Percentiles rank a stretch among this genome's conserved stretches.
These are phyloP conservation scores for Rafetus swinhoei DNA, from an alignment of 2,113 vertebrate genomes.

Conservation along the genomic window DNA sequence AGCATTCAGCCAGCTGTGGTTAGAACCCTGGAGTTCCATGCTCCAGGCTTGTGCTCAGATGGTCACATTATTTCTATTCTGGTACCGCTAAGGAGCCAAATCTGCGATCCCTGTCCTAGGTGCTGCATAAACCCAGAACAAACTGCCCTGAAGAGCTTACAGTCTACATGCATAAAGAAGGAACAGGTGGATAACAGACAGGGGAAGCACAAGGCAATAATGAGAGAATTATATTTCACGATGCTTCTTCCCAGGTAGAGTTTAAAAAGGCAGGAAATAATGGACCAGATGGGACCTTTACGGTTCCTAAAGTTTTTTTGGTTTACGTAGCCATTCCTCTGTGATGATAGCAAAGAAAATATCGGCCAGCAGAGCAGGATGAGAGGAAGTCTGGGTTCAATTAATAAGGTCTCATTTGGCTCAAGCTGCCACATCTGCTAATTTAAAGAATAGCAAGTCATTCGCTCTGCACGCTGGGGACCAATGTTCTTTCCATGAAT, in stretches of 20 bases:
- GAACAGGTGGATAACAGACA: neutral
- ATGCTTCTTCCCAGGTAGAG: neutral
- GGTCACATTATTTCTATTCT: neutral
- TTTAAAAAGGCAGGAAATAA: neutral
- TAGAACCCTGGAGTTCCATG: neutral
- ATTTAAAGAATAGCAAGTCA: neutral
- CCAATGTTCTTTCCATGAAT: neutral
- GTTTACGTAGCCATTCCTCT: neutral
- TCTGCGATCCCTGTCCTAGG: neutral
- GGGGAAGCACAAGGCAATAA: neutral
- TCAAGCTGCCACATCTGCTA: neutral
- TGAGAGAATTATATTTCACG: neutral
- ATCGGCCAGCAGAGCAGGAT: neutral
- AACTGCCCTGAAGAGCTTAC: neutral
- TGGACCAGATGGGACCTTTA: neutral
- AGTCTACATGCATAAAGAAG: neutral
- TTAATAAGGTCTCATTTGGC: neutral
- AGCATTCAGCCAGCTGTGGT: neutral
- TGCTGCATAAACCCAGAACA: neutral
- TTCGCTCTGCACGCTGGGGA: neutral
- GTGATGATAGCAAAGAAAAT: neutral
- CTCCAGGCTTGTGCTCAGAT: neutral
- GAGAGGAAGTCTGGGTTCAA: neutral
- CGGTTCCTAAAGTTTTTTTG: neutral
- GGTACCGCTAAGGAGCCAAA: neutral